Conservation (phyloP, 2,113 vertebrate species). For the Martes martes region DNA sequence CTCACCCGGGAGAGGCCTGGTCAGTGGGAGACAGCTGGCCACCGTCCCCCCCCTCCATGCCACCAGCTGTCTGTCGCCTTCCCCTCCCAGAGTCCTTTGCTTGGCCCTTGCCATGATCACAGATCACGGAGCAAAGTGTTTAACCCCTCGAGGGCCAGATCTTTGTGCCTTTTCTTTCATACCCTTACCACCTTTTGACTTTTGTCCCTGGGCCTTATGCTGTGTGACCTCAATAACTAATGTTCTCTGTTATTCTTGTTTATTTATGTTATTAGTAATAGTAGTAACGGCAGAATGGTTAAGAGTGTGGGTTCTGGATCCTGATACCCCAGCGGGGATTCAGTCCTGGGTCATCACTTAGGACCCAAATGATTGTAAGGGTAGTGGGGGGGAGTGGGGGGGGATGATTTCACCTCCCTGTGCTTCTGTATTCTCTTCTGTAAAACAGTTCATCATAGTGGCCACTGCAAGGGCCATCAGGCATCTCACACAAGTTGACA, state of each 20-base stretch:
- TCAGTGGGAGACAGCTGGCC: conserved; percentile 59
- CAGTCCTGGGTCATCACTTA: not conserved
- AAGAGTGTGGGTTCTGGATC: not conserved
- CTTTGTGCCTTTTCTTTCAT: not conserved
- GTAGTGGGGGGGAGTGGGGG: not conserved
- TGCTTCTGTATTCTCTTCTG: not conserved
- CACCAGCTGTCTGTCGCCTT: not conserved
- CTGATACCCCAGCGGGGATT: not conserved
- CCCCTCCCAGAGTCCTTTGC: not conserved
- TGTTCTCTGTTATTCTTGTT: not conserved
- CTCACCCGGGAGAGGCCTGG: not conserved
- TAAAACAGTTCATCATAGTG: not conserved
- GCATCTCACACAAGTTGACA: not conserved
- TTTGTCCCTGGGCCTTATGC: not conserved
- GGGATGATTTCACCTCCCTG: not conserved
- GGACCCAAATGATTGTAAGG: not conserved
- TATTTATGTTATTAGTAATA: not conserved
- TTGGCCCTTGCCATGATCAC: not conserved
- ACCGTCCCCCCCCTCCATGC: not conserved
- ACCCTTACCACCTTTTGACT: not conserved
- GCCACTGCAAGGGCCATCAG: not conserved
- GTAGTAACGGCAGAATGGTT: not conserved
- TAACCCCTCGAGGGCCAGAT: not conserved
- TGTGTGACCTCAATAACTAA: not conserved
- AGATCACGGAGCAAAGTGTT: not conserved